phyloP scores from a whole-genome alignment of 2,797 vertebrate genomes.

The Crenichthys baileyi region DNA sequence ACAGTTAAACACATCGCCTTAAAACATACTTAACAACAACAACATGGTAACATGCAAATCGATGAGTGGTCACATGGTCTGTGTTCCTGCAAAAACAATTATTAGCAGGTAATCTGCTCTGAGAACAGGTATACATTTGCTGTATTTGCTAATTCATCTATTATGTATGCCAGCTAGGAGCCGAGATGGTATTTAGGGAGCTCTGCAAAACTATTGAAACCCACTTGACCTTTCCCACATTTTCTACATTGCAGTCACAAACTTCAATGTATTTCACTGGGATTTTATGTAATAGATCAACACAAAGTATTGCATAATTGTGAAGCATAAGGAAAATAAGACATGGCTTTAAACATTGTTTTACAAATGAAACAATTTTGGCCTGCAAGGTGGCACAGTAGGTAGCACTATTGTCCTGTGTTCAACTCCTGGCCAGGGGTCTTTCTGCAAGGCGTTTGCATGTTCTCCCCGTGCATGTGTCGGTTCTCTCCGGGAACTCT shows the following conservation, averaged over 20 bases:
- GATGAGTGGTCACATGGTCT: not conserved
- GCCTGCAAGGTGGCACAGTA: too few species aligned
- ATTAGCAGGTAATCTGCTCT: not conserved
- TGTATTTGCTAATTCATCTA: not conserved
- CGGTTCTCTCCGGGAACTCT: too few species aligned
- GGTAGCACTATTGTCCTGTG: too few species aligned
- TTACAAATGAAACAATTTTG: too few species aligned
- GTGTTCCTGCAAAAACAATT: not conserved
- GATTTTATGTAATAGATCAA: too few species aligned
- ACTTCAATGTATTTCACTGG: too few species aligned
- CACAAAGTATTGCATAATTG: too few species aligned
- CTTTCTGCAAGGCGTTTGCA: too few species aligned
- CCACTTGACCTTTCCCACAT: not conserved
- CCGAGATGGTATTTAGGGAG: not conserved
- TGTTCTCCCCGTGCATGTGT: too few species aligned
- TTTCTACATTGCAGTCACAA: not conserved
- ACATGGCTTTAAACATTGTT: too few species aligned
- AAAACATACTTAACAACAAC: conserved; percentile 9
- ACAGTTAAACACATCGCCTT: conserved; percentile 10
- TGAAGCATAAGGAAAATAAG: too few species aligned
- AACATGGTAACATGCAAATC: not conserved
- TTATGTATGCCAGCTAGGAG: not conserved
- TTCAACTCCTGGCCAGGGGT: too few species aligned
- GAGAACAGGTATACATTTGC: not conserved
- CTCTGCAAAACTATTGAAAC: not conserved